These are phyloP conservation scores for Pissodes strobi DNA, from an alignment of 1,140 invertebrate species.

Conservation along the genomic window DNA sequence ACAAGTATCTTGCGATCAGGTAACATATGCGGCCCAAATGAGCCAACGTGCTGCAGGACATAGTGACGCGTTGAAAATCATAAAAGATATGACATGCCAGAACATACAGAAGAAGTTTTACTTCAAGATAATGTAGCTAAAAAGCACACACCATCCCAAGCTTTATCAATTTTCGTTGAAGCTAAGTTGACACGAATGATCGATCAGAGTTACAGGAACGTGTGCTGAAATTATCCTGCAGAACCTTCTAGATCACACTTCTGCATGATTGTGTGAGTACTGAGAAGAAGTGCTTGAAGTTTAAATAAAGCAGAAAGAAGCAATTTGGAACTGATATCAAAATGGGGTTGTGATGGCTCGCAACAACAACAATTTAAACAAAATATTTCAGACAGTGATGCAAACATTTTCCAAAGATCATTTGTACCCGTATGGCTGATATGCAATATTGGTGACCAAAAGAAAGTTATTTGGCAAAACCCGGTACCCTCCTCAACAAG, in stretches of 20 bases:
- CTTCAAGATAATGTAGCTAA: not conserved
- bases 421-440: conserved; percentile 48
- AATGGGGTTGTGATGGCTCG: conserved; percentile 34
- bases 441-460: conserved; percentile 17
- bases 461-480: conserved; percentile 49
- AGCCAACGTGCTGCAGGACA: not conserved
- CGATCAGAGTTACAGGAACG: not conserved
- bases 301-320: not conserved
- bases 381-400: conserved; percentile 39
- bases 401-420: conserved; percentile 38
- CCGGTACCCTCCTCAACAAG: conserved; percentile 37
- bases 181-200: not conserved
- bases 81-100: not conserved
- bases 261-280: not conserved
- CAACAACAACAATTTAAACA: conserved; percentile 43
- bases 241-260: not conserved
- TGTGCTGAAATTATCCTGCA: not conserved
- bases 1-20: not conserved
- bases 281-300: not conserved
- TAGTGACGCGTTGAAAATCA: not conserved
- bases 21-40: not conserved
- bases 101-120: not conserved
- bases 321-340: conserved; percentile 6
- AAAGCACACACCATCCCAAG: not conserved
- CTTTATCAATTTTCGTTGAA: conserved; percentile 2